A percentile compares a stretch with the other conserved stretches of the same genome.
These are phyloP conservation scores for Monoplex corrugatus DNA, from an alignment of 2,888 invertebrate species.

Conservation along the genomic window DNA sequence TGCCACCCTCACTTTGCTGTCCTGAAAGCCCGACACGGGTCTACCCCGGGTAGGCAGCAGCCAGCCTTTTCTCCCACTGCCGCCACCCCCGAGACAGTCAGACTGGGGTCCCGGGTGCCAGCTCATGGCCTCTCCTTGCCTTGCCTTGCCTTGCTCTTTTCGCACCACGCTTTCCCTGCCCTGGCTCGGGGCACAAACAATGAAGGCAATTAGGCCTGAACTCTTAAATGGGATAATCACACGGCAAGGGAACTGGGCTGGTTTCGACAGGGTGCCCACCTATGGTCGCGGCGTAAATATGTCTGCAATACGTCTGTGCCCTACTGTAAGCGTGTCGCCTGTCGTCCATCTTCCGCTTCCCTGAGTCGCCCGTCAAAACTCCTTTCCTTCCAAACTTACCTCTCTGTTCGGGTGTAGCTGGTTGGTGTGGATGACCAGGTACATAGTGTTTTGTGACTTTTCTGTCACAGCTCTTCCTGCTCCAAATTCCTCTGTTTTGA, in stretches of 20 bases:
- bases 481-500: too few relatives aligned
- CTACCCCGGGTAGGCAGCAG: constrained; percentile 39
- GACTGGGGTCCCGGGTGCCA: constrained; percentile 42
- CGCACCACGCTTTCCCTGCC: neutral
- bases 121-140: neutral
- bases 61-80: constrained; percentile 30
- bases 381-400: neutral
- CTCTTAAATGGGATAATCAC: constrained; percentile 49
- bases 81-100: constrained; percentile 48
- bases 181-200: constrained; percentile 39
- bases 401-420: too few relatives aligned
- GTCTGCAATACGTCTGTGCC: constrained; percentile 16
- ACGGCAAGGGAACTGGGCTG: constrained; percentile 40
- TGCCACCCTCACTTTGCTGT: constrained; percentile 44
- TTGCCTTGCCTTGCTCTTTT: neutral
- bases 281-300: constrained; percentile 9
- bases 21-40: constrained; percentile 44
- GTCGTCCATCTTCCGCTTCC: neutral
- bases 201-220: constrained; percentile 47
- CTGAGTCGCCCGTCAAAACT: constrained; percentile 24
- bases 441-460: too few relatives aligned
- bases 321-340: constrained; percentile 28
- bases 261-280: constrained; percentile 20
- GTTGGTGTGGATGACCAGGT: neutral
- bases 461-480: too few relatives aligned